Percentiles rank a stretch among this genome's conserved stretches.
Conservation (phyloP, 1,140 invertebrate genomes). For the Colletes latitarsis region DNA sequence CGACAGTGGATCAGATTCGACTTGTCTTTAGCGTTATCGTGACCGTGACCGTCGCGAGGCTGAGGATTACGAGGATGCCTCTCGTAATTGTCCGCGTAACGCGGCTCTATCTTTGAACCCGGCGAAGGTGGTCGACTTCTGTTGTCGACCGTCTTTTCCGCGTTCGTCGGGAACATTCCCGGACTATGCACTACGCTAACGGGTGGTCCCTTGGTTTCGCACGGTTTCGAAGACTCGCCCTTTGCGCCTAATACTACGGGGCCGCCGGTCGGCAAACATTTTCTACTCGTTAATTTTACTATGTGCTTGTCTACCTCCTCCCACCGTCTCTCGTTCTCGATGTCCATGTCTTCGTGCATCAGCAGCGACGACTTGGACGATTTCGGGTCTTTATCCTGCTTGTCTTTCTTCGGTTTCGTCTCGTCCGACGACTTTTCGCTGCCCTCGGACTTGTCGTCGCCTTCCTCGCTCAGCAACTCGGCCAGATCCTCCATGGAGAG, state of each 20-base stretch:
- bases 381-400: slow-evolving; percentile 17
- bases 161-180: background rate
- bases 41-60: slow-evolving; percentile 29
- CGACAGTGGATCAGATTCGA: slow-evolving; percentile 6
- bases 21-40: slow-evolving; percentile 34
- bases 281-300: slow-evolving; percentile 37
- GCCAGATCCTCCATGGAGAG: slow-evolving; percentile 70
- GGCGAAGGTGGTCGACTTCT: slow-evolving; percentile 11
- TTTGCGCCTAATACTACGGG: background rate
- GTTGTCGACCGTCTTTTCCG: background rate
- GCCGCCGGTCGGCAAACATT: slow-evolving; percentile 20
- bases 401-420: background rate
- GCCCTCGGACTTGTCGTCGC: background rate
- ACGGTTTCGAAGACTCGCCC: slow-evolving; percentile 2
- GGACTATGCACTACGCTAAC: background rate
- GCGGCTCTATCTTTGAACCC: slow-evolving; percentile 45
- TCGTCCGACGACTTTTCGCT: background rate
- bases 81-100: slow-evolving; percentile 72
- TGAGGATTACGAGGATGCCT: slow-evolving; percentile 61
- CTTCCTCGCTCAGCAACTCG: slow-evolving; percentile 65
- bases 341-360: slow-evolving; percentile 49
- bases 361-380: background rate
- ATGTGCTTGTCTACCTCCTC: slow-evolving; percentile 62
- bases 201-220: slow-evolving; percentile 25
- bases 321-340: slow-evolving; percentile 63